Conservation (phyloP, 2,113 vertebrate genomes). For the Mus pahari region DNA sequence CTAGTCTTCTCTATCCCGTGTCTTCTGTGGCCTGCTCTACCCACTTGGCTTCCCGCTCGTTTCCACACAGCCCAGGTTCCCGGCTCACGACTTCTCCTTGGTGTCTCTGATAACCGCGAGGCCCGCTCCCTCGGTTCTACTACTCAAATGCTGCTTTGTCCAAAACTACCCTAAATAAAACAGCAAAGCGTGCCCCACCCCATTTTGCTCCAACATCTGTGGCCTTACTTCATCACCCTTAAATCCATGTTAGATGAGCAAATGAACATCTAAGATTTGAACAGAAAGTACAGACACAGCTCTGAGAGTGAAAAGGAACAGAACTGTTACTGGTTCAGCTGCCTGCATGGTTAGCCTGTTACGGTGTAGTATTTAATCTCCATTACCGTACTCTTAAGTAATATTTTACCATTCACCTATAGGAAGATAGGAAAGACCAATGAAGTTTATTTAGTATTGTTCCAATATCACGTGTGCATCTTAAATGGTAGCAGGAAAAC, state of each 20-base stretch:
- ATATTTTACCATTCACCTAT: neutral
- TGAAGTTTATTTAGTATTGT: neutral
- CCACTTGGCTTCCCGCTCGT: neutral
- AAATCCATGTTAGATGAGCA: neutral
- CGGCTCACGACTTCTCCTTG: neutral
- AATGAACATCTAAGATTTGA: neutral
- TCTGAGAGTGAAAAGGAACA: neutral
- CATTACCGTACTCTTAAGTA: conserved; percentile 11
- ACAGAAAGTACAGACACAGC: neutral
- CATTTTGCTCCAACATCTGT: neutral
- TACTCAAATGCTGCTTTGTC: neutral
- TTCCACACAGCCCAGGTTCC: neutral
- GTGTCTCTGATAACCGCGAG: neutral
- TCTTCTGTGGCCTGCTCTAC: neutral
- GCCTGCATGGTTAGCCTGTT: neutral
- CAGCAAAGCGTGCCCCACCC: neutral
- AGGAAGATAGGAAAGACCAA: neutral
- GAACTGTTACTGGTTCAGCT: neutral
- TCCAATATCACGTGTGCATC: neutral
- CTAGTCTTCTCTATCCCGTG: neutral
- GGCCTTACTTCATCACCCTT: neutral
- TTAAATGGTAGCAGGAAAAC: neutral
- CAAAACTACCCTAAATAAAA: neutral
- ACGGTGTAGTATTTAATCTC: neutral
- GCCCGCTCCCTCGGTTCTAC: neutral